A percentile compares a stretch with the other conserved stretches of the same genome.
phyloP scores from a whole-genome alignment of 1,140 invertebrate genomes.

The Antheraea pernyi region DNA sequence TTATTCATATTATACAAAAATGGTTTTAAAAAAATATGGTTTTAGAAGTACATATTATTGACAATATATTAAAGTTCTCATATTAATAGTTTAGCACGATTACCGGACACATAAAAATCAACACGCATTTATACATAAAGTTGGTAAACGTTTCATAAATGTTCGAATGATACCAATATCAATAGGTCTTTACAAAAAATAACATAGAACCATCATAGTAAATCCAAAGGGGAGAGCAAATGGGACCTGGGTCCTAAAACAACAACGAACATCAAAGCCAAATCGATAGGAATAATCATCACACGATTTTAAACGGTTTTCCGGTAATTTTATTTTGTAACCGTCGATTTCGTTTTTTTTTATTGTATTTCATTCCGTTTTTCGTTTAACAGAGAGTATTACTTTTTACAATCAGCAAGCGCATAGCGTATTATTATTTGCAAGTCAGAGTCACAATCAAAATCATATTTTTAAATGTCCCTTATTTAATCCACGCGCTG shows the following conservation, averaged over 20 bases:
- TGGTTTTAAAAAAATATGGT: too few species aligned
- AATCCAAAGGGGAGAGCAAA: background rate
- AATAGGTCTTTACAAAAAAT: constrained; percentile 1
- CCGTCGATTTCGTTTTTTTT: background rate
- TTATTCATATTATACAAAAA: too few species aligned
- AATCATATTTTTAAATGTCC: too few species aligned
- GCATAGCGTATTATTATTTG: background rate
- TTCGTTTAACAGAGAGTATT: background rate
- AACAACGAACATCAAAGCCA: background rate
- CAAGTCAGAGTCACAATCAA: too few species aligned
- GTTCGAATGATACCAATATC: background rate
- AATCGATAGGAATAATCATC: constrained; percentile 4
- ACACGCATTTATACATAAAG: background rate
- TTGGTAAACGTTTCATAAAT: background rate
- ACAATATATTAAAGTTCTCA: too few species aligned
- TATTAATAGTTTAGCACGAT: too few species aligned
- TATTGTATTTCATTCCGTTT: background rate
- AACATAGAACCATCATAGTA: background rate
- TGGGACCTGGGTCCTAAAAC: background rate
- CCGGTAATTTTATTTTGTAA: background rate
- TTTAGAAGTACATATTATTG: too few species aligned
- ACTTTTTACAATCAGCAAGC: background rate
- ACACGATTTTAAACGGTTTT: background rate
- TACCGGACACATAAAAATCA: too few species aligned
- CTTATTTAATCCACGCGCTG: too few species aligned